Conservation (phyloP, 1,140 invertebrate genomes). For the Macrotrachela quadricornifera region DNA sequence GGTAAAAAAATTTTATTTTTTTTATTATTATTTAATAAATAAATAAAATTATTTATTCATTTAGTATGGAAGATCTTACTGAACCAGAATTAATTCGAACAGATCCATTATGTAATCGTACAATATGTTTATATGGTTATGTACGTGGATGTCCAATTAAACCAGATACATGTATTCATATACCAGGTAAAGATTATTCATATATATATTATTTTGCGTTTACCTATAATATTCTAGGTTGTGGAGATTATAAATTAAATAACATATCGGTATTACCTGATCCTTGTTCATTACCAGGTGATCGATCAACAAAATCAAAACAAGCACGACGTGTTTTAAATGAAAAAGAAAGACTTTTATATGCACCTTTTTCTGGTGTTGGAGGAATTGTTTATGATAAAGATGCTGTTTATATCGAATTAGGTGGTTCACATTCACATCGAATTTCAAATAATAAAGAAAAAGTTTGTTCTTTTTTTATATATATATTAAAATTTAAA, state of each 20-base stretch:
- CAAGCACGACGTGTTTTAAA: conserved; percentile 21
- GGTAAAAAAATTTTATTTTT: conserved; percentile 19
- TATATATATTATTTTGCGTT: conserved; percentile 30
- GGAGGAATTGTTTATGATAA: conserved; percentile 99
- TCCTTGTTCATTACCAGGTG: conserved; percentile 79
- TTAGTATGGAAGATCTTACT: conserved; percentile 74
- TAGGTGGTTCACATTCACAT: conserved; percentile 63
- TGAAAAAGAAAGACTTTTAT: conserved; percentile 57
- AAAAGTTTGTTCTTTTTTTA: neutral
- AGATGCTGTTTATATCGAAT: conserved; percentile 92
- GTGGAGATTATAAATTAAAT: conserved; percentile 64
- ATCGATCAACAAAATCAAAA: conserved; percentile 59
- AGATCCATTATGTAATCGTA: conserved; percentile 63
- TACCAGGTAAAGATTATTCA: too few species aligned
- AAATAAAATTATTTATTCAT: conserved; percentile 7
- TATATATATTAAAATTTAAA: neutral
- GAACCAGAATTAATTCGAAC: conserved; percentile 56
- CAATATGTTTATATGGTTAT: conserved; percentile 79
- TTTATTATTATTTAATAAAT: neutral
- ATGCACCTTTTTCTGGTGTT: conserved; percentile 94
- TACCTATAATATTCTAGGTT: conserved; percentile 33
- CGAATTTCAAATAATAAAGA: neutral
- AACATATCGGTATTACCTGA: conserved; percentile 62
- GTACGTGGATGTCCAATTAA: conserved; percentile 72
- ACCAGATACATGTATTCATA: conserved; percentile 35